phyloP scores from a whole-genome alignment of 2,113 vertebrate genomes.

The Pseudopipra pipra region DNA sequence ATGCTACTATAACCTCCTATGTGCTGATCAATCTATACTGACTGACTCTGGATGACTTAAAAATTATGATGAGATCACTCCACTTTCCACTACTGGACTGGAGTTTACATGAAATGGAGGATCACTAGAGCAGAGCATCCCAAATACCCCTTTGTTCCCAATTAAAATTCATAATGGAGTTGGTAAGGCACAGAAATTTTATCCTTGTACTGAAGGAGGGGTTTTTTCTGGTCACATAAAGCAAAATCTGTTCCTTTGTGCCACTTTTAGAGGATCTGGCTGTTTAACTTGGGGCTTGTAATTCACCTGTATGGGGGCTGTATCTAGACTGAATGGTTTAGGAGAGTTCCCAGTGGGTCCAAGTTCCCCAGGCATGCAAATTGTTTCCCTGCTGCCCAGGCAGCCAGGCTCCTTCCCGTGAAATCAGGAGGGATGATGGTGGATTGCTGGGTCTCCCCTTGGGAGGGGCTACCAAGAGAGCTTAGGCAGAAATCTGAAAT shows the following conservation, averaged over 20 bases:
- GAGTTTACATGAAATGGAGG: neutral
- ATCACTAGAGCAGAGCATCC: neutral
- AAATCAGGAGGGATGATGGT: accelerated
- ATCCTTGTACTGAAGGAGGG: neutral
- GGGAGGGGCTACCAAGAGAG: neutral
- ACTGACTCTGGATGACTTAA: neutral
- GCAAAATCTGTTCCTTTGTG: neutral
- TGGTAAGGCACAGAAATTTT: conserved; percentile 4
- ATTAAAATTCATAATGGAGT: neutral
- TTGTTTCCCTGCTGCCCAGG: neutral
- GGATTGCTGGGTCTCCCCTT: neutral
- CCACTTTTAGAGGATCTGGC: neutral
- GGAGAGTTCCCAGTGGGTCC: neutral
- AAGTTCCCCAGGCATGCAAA: accelerated
- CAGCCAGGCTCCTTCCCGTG: neutral
- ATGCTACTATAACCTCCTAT: neutral
- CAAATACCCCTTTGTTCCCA: neutral
- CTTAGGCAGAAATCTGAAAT: neutral
- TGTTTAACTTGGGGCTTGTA: neutral
- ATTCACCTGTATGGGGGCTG: neutral
- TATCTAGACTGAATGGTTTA: neutral
- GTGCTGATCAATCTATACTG: neutral
- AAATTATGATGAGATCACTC: neutral
- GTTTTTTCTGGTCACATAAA: neutral
- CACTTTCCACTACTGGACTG: neutral